Evolutionary conservation across 2,113 vertebrate species (phyloP), one percentile per base, ranked within the genome.

Genomic region (Tenebrosternarchus preto): DNA sequence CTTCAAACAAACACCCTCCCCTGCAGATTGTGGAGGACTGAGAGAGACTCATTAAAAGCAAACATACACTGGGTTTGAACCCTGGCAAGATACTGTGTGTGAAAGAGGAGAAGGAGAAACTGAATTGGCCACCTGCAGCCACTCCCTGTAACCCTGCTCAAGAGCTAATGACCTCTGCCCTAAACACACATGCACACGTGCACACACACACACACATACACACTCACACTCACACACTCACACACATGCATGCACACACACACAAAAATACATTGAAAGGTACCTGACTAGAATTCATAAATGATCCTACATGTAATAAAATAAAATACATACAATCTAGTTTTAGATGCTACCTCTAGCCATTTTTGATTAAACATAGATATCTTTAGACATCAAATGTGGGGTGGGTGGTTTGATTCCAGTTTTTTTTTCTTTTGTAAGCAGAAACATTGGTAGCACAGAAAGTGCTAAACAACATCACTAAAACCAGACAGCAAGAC

Each of bases 21-120:
- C n/a, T 63, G 22, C 27, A 20, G 63, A 77, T 69, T 82, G 73
- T 82, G 39, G 6, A 25, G 15, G 67, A 39, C 43, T 73, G 70
- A 31, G 63, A 59, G 79, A 77, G 79, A 86, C 78, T 83, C 64
- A 85, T 85, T 85, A 85, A 74, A 55, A 73, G 82, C 36, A 81
- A 85, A 17, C 46, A 83, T 29, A 33, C 60, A 27, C 78, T 76
- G 11, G 59, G 67, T 8, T 60, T 50, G 16, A 78, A 71, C 74
- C 55, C 60, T 56, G 59, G 24, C 29, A 72, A 75, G 57, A 76
- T 46, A 57, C 43, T 5, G 2, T 31, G 59, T 77, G 75, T 77
- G 75, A 77, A 73, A 66, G 46, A 39, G 1, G 31, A 82, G 68
- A 77, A 55, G 69, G 53, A 78, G 55, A 78, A 81, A 76, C 36